phyloP scores from a whole-genome alignment of 92 coral and sea anemone genomes.

The Hydrozoanthus gracilis region DNA sequence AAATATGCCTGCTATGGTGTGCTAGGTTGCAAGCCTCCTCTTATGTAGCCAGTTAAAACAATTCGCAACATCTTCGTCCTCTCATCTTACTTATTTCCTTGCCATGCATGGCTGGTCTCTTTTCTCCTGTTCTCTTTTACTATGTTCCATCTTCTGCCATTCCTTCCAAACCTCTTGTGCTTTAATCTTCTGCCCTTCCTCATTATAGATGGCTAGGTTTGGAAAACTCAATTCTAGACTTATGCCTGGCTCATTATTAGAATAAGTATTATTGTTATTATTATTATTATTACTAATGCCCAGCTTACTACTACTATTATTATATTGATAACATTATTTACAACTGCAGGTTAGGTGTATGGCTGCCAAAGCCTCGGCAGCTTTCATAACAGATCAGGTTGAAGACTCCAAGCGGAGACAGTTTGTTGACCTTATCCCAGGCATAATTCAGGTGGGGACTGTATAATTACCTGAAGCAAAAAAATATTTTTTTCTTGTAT shows the following conservation, averaged over 20 bases:
- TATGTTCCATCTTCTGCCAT: too few species aligned
- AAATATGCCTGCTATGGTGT: neutral
- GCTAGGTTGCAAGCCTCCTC: neutral
- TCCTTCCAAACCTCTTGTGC: too few species aligned
- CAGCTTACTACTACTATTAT: too few species aligned
- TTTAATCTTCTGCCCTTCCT: too few species aligned
- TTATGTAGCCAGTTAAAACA: neutral
- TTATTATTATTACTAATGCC: too few species aligned
- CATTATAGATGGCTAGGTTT: neutral
- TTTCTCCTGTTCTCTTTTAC: too few species aligned
- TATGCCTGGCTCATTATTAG: neutral
- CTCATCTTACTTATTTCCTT: neutral
- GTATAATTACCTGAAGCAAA: too few species aligned
- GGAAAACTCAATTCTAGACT: neutral
- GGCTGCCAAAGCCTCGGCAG: conserved; percentile 96
- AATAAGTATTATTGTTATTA: too few species aligned
- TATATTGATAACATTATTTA: too few species aligned
- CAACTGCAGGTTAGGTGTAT: conserved; percentile 81
- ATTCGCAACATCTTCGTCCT: neutral
- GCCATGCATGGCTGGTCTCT: too few species aligned
- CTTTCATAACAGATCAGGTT: conserved; percentile 96
- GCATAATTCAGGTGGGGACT: conserved; percentile 80
- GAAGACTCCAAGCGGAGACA: conserved; percentile 86
- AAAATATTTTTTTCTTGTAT: too few species aligned
- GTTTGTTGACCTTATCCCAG: conserved; percentile 94